Evolutionary conservation across 2,113 vertebrate species (phyloP).

Genomic region (Cyanoderma ruficeps): DNA sequence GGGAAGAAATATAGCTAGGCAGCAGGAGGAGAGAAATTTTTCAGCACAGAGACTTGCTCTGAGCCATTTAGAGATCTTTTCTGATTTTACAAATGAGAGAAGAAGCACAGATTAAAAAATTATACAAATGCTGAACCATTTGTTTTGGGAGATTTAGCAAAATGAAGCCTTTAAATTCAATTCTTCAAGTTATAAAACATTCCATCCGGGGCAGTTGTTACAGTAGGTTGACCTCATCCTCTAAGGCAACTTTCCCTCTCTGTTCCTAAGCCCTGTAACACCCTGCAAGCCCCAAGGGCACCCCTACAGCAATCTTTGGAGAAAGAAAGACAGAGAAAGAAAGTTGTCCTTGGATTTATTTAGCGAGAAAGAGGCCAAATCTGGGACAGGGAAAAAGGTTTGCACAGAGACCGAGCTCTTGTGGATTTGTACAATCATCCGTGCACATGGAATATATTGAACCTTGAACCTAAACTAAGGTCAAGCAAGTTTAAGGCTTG

Average conservation of each 20-base stretch:
- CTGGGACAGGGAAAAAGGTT: slow-evolving; percentile 32
- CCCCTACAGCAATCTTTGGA: slow-evolving; percentile 28
- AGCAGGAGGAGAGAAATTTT: background rate
- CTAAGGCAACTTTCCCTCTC: background rate
- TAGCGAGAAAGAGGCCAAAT: slow-evolving; percentile 41
- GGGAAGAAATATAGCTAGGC: background rate
- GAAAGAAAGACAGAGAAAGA: slow-evolving; percentile 46
- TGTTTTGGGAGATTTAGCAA: slow-evolving; percentile 2
- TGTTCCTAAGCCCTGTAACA: background rate
- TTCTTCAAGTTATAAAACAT: background rate
- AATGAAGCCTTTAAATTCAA: background rate
- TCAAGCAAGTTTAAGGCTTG: slow-evolving; percentile 65
- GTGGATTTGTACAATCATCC: slow-evolving; percentile 56
- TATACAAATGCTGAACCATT: slow-evolving; percentile 23
- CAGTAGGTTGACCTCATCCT: background rate
- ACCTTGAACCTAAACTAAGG: slow-evolving; percentile 65
- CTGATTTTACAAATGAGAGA: slow-evolving; percentile 18
- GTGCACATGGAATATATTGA: slow-evolving; percentile 66
- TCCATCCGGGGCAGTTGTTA: background rate
- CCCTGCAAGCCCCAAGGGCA: slow-evolving; percentile 17
- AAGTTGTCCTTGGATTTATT: slow-evolving; percentile 59
- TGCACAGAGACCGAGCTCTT: slow-evolving; percentile 21
- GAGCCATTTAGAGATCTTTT: background rate
- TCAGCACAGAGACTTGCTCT: background rate
- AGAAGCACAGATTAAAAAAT: background rate